A percentile compares a stretch with the other conserved stretches of the same genome.
Conservation (phyloP, 2,888 invertebrate species). For the Caenorhabditis sp. region DNA sequence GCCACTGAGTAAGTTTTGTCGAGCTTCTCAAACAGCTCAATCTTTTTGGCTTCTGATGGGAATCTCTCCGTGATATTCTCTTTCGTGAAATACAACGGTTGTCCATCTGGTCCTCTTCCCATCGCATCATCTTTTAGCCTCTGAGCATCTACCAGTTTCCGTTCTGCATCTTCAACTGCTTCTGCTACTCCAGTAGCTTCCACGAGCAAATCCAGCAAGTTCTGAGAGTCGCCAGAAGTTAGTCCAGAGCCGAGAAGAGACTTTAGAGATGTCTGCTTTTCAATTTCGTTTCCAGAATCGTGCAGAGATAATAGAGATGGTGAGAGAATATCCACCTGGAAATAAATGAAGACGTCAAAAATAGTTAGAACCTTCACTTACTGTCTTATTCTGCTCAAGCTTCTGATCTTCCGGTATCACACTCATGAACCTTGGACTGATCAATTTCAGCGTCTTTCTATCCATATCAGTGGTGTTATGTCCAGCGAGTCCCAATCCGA, state of each 20-base stretch:
- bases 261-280: constrained; percentile 54
- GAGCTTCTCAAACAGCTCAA: constrained; percentile 74
- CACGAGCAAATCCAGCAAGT: constrained; percentile 55
- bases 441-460: constrained; percentile 52
- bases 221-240: constrained; percentile 47
- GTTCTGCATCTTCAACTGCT: constrained; percentile 64
- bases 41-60: constrained; percentile 72
- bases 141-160: constrained; percentile 56
- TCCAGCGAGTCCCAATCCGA: constrained; percentile 66
- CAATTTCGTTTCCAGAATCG: constrained; percentile 38
- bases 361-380: neutral
- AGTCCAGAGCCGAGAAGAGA: constrained; percentile 19
- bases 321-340: constrained; percentile 54
- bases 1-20: constrained; percentile 70
- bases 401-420: constrained; percentile 55
- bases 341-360: neutral
- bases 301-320: constrained; percentile 64
- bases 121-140: constrained; percentile 52
- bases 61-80: constrained; percentile 74
- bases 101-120: constrained; percentile 65
- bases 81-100: constrained; percentile 77
- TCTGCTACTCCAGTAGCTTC: constrained; percentile 63
- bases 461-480: constrained; percentile 63
- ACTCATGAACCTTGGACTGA: constrained; percentile 66
- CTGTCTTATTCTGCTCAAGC: constrained; percentile 25